Conservation (phyloP, 2,888 invertebrate species). For the Microplitis deprimator region DNA sequence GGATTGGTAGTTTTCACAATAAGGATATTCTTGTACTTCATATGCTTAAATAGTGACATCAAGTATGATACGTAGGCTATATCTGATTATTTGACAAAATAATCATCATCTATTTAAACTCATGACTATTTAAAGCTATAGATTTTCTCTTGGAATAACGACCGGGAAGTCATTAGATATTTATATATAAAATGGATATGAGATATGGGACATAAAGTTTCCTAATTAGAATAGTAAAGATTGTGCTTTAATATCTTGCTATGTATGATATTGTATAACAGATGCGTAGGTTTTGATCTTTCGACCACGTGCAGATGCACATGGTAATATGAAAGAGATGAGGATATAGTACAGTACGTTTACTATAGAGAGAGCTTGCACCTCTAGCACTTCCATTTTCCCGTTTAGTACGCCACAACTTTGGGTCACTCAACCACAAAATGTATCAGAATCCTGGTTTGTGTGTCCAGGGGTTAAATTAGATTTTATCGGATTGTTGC, state of each 20-base stretch:
- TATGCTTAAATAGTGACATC: too few species aligned
- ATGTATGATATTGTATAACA: not conserved
- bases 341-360: not conserved
- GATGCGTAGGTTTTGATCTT: not conserved
- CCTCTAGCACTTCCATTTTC: slow-evolving; percentile 58
- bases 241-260: not conserved
- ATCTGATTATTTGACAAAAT: too few species aligned
- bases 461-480: slow-evolving; percentile 61
- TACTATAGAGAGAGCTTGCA: not conserved
- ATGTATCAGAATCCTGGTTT: slow-evolving; percentile 62
- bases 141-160: too few species aligned
- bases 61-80: too few species aligned
- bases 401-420: slow-evolving; percentile 58
- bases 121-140: too few species aligned
- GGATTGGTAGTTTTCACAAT: too few species aligned
- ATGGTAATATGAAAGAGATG: not conserved
- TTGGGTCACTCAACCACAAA: slow-evolving; percentile 63
- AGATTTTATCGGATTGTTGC: slow-evolving; percentile 65
- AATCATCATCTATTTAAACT: too few species aligned
- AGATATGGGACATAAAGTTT: not conserved
- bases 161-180: too few species aligned
- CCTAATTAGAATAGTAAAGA: not conserved
- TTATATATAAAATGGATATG: not conserved
- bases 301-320: not conserved
- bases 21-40: too few species aligned